Evolutionary conservation across 2,113 vertebrate genomes (phyloP), one percentile per base, ranked within the genome.

Genomic region (Theristicus caerulescens): DNA sequence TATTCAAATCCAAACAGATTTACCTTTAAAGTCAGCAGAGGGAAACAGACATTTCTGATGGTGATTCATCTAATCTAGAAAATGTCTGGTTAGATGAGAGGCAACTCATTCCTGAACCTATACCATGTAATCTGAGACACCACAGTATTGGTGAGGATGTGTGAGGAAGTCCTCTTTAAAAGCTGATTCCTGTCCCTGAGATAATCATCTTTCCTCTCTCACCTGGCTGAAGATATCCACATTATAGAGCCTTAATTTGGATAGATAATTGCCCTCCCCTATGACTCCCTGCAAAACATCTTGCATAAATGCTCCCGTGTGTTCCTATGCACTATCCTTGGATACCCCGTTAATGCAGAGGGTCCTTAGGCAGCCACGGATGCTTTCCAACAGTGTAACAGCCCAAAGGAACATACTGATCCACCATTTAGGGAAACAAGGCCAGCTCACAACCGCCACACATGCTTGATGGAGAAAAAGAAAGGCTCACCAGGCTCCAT

Each of bases 331-430:
- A 19, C 15, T 58, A 82, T 26, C 14, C 7, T 77, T 83, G 2
- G 0, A 49, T 21, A 32, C 4, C 10, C 24, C 0, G 0, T 62
- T 82, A 87, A 38, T 31, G 22, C 16, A 46, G 26, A 76, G 44
- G 26, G 20, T 59, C 74, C 52, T 82, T 31, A 16, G 44, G 27
- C 20, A 65, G 29, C 27, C 16, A 51, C 0, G 2, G 71, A n/a
- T 13, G 27, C n/a, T 81, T 73, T 77, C 59, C 51, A 31, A 25
- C 34, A 66, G 49, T 34, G 1, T 36, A 52, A 77, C 18, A 76
- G 25, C 25, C 73, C 71, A 24, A 57, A 81, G 26, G 24, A 36
- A 34, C 0, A 0, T 8, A 11, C 38, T 46, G 10, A 47, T 26
- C 12, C 26, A 79, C 4, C 16, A 16, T 15, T 1, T 47, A 16